Conservation (phyloP, 2,888 invertebrate species). For the Anoplius nigerrimus region DNA sequence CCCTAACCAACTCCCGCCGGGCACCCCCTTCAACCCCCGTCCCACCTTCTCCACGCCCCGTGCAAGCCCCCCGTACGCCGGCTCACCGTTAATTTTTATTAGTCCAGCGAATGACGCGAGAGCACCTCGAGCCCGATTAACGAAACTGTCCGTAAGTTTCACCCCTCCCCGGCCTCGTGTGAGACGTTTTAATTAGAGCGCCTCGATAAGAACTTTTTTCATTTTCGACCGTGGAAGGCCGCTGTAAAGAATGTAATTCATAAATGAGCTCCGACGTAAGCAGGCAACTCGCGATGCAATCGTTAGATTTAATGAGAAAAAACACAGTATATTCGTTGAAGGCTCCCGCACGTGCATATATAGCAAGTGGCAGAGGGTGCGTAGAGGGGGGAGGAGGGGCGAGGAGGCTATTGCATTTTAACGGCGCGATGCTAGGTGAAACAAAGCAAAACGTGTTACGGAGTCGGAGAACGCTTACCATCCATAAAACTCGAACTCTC, state of each 20-base stretch:
- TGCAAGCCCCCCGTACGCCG: slow-evolving; percentile 46
- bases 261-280: slow-evolving; percentile 41
- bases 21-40: slow-evolving; percentile 48
- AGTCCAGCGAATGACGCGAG: slow-evolving; percentile 67
- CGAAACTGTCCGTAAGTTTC: slow-evolving; percentile 63
- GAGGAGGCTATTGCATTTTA: too few species aligned
- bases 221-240: slow-evolving; percentile 49
- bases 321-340: too few species aligned
- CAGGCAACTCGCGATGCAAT: slow-evolving; percentile 31
- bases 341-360: too few species aligned
- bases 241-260: slow-evolving; percentile 56
- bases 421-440: not conserved
- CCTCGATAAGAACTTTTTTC: slow-evolving; percentile 55
- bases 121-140: slow-evolving; percentile 68
- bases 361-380: too few species aligned
- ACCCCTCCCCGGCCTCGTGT: slow-evolving; percentile 55
- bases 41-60: too few species aligned
- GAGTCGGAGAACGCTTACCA: too few species aligned
- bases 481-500: too few species aligned
- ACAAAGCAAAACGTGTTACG: not conserved
- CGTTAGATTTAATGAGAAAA: not conserved
- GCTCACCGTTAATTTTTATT: slow-evolving; percentile 70
- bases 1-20: slow-evolving; percentile 17
- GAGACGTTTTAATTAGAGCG: slow-evolving; percentile 58
- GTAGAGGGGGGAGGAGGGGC: too few species aligned